Percentiles rank a stretch among this genome's conserved stretches.
Evolutionary conservation across 35 echinoderm and acorn worm species (phyloP).

Genomic region (Antedon bifida): DNA sequence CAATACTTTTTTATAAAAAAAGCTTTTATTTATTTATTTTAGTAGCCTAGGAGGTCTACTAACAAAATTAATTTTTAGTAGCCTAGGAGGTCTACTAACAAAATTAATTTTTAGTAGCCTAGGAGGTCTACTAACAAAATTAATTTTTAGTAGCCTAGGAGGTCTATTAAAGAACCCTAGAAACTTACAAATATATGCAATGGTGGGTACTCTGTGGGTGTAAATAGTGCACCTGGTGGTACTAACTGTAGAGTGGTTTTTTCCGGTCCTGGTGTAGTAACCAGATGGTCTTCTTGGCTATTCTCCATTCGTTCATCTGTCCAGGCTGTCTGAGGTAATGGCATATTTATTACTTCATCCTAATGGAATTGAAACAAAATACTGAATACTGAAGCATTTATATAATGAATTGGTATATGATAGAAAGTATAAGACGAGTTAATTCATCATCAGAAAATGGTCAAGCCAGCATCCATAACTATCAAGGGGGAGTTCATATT

Average conservation of each 20-base stretch:
- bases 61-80: too few relatives aligned
- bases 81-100: too few relatives aligned
- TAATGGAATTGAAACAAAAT: constrained; percentile 26
- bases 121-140: too few relatives aligned
- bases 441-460: neutral
- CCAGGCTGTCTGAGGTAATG: constrained; percentile 64
- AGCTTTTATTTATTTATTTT: too few relatives aligned
- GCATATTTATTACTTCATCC: constrained; percentile 89
- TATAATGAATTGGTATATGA: neutral
- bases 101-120: neutral
- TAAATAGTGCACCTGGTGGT: constrained; percentile 70
- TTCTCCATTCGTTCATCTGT: constrained; percentile 14
- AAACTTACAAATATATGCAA: constrained; percentile 97
- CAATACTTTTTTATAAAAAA: too few relatives aligned
- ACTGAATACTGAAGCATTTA: neutral
- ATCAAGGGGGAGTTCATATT: too few relatives aligned
- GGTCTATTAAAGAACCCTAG: too few relatives aligned
- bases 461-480: too few relatives aligned
- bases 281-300: neutral
- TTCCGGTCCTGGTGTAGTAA: constrained; percentile 3
- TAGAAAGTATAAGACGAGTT: neutral
- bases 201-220: constrained; percentile 75
- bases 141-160: too few relatives aligned
- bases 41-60: too few relatives aligned
- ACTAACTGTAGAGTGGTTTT: constrained; percentile 24